Conservation (phyloP, 2,797 vertebrate species). For the Chloroceryle inda region DNA sequence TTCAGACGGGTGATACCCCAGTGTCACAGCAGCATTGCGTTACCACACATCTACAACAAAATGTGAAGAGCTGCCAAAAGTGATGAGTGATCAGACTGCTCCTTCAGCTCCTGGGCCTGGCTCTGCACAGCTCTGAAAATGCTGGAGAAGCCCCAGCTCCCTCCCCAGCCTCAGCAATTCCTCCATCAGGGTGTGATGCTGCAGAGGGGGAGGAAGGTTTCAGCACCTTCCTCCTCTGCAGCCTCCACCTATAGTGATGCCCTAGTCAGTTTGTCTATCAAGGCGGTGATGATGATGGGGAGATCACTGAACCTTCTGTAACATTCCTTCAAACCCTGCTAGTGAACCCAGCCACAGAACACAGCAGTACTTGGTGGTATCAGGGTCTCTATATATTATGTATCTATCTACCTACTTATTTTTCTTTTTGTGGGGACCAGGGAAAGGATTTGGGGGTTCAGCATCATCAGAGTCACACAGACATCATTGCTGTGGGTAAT, state of each 20-base stretch:
- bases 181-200: rapidly evolving
- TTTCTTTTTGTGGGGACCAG: not conserved
- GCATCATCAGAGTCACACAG: not conserved
- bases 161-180: not conserved
- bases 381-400: not conserved
- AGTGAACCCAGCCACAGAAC: not conserved
- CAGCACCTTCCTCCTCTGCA: not conserved
- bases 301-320: not conserved
- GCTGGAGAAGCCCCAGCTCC: not conserved
- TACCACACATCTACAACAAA: not conserved
- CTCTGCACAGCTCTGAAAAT: not conserved
- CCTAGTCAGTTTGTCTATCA: rapidly evolving
- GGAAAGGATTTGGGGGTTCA: not conserved
- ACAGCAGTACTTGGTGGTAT: not conserved
- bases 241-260: not conserved
- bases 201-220: not conserved
- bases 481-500: not conserved
- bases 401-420: not conserved
- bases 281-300: not conserved
- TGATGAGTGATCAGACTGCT: not conserved
- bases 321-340: not conserved
- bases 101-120: not conserved
- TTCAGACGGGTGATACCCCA: not conserved
- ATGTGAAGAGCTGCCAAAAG: not conserved
- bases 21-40: not conserved